Percentiles rank a stretch among this genome's conserved stretches.
Evolutionary conservation across 1,140 invertebrate genomes (phyloP).

Genomic region (Oryzaephilus surinamensis): DNA sequence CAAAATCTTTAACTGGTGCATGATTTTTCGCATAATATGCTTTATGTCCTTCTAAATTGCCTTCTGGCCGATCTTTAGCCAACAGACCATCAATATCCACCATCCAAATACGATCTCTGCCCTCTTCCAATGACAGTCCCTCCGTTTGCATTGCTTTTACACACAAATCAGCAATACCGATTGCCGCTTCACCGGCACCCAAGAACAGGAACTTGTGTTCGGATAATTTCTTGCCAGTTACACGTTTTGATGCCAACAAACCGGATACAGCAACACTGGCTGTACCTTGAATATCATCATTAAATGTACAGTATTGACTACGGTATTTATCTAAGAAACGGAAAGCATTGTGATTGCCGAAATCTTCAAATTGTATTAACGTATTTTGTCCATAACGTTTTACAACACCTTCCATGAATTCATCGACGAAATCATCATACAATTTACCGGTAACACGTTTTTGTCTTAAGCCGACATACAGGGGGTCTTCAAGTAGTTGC

Average conservation of each 20-base stretch:
- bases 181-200: slow-evolving; percentile 84
- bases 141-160: slow-evolving; percentile 80
- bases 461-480: slow-evolving; percentile 90
- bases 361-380: slow-evolving; percentile 92
- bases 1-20: slow-evolving; percentile 61
- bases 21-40: slow-evolving; percentile 74
- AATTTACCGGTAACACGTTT: slow-evolving; percentile 72
- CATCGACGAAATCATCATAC: slow-evolving; percentile 94
- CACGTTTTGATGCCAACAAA: slow-evolving; percentile 66
- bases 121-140: slow-evolving; percentile 63
- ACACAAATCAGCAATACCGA: slow-evolving; percentile 79
- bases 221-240: slow-evolving; percentile 66
- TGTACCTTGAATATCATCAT: slow-evolving; percentile 96
- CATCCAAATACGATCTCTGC: slow-evolving; percentile 78
- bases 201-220: slow-evolving; percentile 83
- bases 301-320: slow-evolving; percentile 85
- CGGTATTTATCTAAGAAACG: slow-evolving; percentile 81
- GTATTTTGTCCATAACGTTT: slow-evolving; percentile 84
- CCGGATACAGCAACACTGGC: slow-evolving; percentile 84
- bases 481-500: slow-evolving; percentile 81
- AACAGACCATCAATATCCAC: slow-evolving; percentile 75
- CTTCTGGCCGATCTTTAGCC: slow-evolving; percentile 60
- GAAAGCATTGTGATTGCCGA: slow-evolving; percentile 89
- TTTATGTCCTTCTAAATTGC: slow-evolving; percentile 66
- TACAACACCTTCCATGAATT: slow-evolving; percentile 95